Evolutionary conservation across 2,113 vertebrate genomes (phyloP).

Genomic region (Pimephales promelas): DNA sequence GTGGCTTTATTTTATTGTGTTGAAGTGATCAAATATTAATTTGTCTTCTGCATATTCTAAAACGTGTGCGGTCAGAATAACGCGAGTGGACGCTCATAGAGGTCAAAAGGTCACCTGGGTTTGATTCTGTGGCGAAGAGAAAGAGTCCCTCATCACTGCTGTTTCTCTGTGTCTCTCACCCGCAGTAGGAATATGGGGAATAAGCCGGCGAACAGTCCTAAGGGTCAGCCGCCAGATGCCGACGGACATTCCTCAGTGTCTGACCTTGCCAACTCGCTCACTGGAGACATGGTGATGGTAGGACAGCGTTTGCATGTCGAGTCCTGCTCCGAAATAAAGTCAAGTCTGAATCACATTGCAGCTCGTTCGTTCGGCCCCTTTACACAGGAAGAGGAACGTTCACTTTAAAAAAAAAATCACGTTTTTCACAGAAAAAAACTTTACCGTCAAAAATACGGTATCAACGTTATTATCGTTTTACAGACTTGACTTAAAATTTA

Average conservation of each 20-base stretch:
- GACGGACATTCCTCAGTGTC: constrained; percentile 92
- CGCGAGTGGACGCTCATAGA: neutral
- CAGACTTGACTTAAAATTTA: too few relatives aligned
- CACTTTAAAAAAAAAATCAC: too few relatives aligned
- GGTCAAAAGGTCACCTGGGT: neutral
- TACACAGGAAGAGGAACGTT: neutral
- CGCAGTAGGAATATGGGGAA: constrained; percentile 80
- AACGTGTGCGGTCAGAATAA: constrained; percentile 3
- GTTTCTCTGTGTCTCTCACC: constrained; percentile 34
- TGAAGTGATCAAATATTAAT: neutral
- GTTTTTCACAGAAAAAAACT: too few relatives aligned
- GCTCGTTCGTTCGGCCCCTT: neutral
- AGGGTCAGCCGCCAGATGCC: constrained; percentile 85
- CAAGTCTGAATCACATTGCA: neutral
- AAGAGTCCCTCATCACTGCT: neutral
- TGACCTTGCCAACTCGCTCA: constrained; percentile 95
- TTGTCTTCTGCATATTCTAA: neutral
- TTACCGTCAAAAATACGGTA: too few relatives aligned
- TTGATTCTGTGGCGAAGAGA: constrained; percentile 7
- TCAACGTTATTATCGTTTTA: too few relatives aligned
- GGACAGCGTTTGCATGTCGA: constrained; percentile 53
- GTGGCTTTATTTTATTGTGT: constrained; percentile 9
- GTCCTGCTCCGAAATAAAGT: neutral
- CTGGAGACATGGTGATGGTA: constrained; percentile 99
- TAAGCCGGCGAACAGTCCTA: constrained; percentile 86